phyloP scores from a whole-genome alignment of 2,888 invertebrate genomes.

The Drosophila maculinotata region DNA sequence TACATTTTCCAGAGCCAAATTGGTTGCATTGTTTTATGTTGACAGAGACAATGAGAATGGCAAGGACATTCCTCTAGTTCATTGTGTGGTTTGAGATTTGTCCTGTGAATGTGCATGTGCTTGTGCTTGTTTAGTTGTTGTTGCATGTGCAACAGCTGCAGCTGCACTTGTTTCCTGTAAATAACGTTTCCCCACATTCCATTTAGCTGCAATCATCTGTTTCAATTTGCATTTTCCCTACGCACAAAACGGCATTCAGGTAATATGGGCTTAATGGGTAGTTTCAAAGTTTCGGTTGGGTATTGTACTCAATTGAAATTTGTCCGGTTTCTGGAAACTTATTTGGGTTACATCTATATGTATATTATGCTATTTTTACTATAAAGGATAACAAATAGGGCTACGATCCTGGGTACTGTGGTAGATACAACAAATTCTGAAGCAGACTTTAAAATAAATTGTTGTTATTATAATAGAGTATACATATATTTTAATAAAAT shows the following conservation, averaged over 20 bases:
- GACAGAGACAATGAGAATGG: slow-evolving; percentile 33
- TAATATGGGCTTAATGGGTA: neutral
- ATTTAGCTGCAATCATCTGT: slow-evolving; percentile 23
- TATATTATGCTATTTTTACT: too few species aligned
- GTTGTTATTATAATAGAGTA: too few species aligned
- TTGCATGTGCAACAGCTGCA: slow-evolving; percentile 42
- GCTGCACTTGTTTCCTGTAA: slow-evolving; percentile 20
- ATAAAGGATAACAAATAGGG: too few species aligned
- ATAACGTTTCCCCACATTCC: slow-evolving; percentile 18
- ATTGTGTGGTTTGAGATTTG: slow-evolving; percentile 12
- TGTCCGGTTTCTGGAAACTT: too few species aligned
- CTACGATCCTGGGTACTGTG: too few species aligned
- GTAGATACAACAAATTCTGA: too few species aligned
- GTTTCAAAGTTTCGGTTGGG: neutral
- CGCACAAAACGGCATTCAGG: slow-evolving; percentile 7
- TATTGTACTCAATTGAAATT: neutral
- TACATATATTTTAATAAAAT: too few species aligned
- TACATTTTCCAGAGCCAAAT: slow-evolving; percentile 51
- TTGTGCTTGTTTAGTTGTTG: slow-evolving; percentile 17
- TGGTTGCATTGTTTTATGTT: slow-evolving; percentile 62
- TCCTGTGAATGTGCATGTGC: neutral
- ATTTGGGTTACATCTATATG: too few species aligned
- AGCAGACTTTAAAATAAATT: too few species aligned
- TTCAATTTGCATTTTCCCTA: slow-evolving; percentile 33
- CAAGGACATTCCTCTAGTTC: slow-evolving; percentile 15